Base-by-base conservation (phyloP, 2,113 vertebrate species). In the Quiscalus mexicanus region DNA sequence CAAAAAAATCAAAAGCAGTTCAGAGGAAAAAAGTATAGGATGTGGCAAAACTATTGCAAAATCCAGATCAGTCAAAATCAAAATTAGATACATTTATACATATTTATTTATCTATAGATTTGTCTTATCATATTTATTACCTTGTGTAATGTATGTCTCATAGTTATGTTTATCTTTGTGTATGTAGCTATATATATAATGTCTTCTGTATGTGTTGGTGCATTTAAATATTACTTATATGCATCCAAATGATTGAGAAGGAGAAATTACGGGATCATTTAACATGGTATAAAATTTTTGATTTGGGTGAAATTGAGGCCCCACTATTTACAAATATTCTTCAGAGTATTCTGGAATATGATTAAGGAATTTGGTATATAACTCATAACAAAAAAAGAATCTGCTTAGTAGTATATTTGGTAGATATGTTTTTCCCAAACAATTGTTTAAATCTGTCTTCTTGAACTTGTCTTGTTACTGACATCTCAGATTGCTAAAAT, bases 401-500 rank as follows among this genome's bases (percentile, higher is more conserved):
- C 56, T 75, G 9, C 50, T 80, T 79, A 73, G n/a, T 49, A 45
- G 20, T 50, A 16, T 83, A 55, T 83, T 73, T 83, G 41, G 71
- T 91, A 88, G 55, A 49, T 80, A 58, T 9, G 15, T 64, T 60
- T 71, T 84, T 58, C 53, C 15, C 27, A 65, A 93, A 62, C 11
- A 55, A 84, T 92, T 94, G n/a, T 94, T 85, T 69, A 77, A 90
- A 50, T 77, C 18, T 88, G 12, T 92, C 12, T 87, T 90, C 25
- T 80, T 83, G 53, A 85, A 69, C 55, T 76, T 89, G 21, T 33
- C 35, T 39, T 76, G 14, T 92, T 80, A 73, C 58, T 92, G 63
- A 62, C 59, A 58, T 85, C 67, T 93, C 79, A 65, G 42, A 83
- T 84, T 70, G 49, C 55, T 94, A n/a, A 93, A 92, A 93, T n/a